phyloP scores from a whole-genome alignment of 2,888 invertebrate species.

The Nysson spinosus region DNA sequence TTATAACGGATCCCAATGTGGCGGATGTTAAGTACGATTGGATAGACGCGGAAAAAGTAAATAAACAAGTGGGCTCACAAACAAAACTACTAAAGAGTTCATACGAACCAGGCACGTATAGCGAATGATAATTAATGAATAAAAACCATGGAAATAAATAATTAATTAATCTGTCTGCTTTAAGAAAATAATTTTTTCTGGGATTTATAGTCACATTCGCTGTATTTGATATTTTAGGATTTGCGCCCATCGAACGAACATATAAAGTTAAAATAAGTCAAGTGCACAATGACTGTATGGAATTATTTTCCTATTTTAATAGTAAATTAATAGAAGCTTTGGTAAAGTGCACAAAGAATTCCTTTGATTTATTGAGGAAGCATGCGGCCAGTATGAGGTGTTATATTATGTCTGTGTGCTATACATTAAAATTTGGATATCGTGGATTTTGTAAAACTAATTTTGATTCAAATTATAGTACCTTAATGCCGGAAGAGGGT shows the following conservation, averaged over 20 bases:
- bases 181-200: too few species aligned
- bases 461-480: slow-evolving; percentile 12
- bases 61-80: slow-evolving; percentile 81
- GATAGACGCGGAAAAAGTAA: slow-evolving; percentile 82
- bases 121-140: too few species aligned
- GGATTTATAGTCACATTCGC: too few species aligned
- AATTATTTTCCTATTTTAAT: slow-evolving; percentile 89
- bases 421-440: too few species aligned
- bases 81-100: slow-evolving; percentile 77
- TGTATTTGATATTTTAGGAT: slow-evolving; percentile 77
- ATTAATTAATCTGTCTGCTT: too few species aligned
- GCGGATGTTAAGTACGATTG: slow-evolving; percentile 82
- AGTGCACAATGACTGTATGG: slow-evolving; percentile 86
- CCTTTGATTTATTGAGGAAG: slow-evolving; percentile 85
- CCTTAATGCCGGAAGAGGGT: slow-evolving; percentile 13
- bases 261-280: slow-evolving; percentile 80
- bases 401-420: too few species aligned
- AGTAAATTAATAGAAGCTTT: slow-evolving; percentile 86
- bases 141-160: too few species aligned
- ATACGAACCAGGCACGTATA: slow-evolving; percentile 80
- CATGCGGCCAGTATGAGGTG: slow-evolving; percentile 76
- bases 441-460: too few species aligned
- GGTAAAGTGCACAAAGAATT: slow-evolving; percentile 85
- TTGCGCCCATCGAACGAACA: slow-evolving; percentile 82
- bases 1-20: slow-evolving; percentile 81